Evolutionary conservation across 2,113 vertebrate genomes (phyloP).

Genomic region (Oxygymnocypris stewartii): DNA sequence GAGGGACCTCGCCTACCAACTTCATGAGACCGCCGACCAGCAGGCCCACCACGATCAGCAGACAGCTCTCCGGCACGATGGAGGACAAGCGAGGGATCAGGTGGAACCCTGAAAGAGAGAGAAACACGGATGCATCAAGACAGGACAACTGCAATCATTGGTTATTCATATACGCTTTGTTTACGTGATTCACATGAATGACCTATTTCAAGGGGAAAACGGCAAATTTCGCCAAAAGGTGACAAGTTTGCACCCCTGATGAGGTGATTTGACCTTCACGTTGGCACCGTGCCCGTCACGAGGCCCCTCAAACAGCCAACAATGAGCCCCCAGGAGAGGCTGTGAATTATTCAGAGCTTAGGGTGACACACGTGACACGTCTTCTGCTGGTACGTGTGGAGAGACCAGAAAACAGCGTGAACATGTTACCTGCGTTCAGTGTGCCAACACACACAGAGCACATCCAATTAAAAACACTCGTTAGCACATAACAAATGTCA

Average conservation of each 20-base stretch:
- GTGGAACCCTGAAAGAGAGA: constrained; percentile 84
- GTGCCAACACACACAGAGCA: constrained; percentile 24
- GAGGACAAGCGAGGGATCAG: constrained; percentile 86
- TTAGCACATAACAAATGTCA: constrained; percentile 36
- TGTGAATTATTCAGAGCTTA: constrained; percentile 37
- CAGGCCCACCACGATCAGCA: constrained; percentile 92
- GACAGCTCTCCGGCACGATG: constrained; percentile 96
- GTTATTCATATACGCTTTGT: too few relatives aligned
- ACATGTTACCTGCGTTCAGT: constrained; percentile 31
- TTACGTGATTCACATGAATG: too few relatives aligned
- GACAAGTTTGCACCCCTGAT: not conserved
- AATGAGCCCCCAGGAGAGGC: not conserved
- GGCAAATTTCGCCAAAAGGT: too few relatives aligned
- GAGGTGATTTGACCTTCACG: constrained; percentile 54
- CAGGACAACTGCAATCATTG: not conserved
- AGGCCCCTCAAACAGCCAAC: not conserved
- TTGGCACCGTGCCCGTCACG: constrained; percentile 13
- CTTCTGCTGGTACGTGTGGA: constrained; percentile 3
- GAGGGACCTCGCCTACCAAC: constrained; percentile 82
- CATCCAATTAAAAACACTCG: constrained; percentile 41
- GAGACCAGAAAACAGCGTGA: constrained; percentile 13
- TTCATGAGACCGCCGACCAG: constrained; percentile 92
- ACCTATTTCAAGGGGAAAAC: too few relatives aligned
- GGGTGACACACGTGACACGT: constrained; percentile 22
- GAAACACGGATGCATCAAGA: not conserved